phyloP scores from a whole-genome alignment of 1,140 invertebrate genomes.

The Pseudomyrmex cubaensis region DNA sequence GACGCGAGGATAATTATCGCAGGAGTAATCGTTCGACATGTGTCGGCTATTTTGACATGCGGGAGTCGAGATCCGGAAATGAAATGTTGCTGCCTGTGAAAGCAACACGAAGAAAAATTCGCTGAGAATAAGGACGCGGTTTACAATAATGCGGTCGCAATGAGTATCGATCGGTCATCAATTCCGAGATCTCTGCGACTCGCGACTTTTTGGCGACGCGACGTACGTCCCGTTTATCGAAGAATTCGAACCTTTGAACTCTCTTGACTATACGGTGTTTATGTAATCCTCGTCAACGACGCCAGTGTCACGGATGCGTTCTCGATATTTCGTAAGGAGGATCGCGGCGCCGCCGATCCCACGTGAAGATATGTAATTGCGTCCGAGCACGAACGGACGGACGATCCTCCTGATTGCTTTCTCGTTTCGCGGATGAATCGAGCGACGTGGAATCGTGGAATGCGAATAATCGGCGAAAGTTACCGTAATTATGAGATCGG shows the following conservation, averaged over 20 bases:
- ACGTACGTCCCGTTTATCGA: neutral
- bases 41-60: too few relatives aligned
- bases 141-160: too few relatives aligned
- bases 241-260: constrained; percentile 52
- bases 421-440: constrained; percentile 44
- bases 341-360: neutral
- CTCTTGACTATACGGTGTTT: constrained; percentile 3
- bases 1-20: too few relatives aligned
- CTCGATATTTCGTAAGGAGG: constrained; percentile 40
- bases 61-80: too few relatives aligned
- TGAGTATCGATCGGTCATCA: too few relatives aligned
- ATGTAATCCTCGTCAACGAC: constrained; percentile 44
- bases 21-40: too few relatives aligned
- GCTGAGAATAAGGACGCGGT: too few relatives aligned
- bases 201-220: neutral
- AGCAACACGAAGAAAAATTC: too few relatives aligned
- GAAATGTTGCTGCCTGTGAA: too few relatives aligned
- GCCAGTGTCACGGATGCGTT: constrained; percentile 51
- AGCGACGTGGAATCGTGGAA: constrained; percentile 34
- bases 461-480: constrained; percentile 59
- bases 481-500: constrained; percentile 54
- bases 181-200: too few relatives aligned
- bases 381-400: constrained; percentile 11
- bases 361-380: constrained; percentile 40
- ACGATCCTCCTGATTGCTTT: constrained; percentile 45